These are phyloP conservation scores for Siniperca undulata DNA, from an alignment of 2,797 vertebrate genomes.

Conservation along the genomic window DNA sequence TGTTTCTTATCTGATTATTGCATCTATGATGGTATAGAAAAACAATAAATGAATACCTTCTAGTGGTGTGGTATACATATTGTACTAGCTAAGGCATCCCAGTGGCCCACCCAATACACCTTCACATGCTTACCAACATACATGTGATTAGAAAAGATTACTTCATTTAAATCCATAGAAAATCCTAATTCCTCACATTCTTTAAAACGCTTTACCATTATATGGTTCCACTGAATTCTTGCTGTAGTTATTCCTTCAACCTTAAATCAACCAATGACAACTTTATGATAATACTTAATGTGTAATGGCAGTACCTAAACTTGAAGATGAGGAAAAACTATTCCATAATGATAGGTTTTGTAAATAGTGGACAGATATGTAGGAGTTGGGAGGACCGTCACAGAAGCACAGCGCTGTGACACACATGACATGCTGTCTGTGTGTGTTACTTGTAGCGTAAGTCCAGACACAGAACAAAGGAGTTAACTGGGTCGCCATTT, in stretches of 20 bases:
- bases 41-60: background rate
- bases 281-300: background rate
- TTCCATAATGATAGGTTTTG: background rate
- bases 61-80: background rate
- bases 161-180: background rate
- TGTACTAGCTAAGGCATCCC: background rate
- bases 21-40: background rate
- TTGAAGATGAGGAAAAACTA: slow-evolving; percentile 8
- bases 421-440: slow-evolving; percentile 51
- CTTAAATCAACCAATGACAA: background rate
- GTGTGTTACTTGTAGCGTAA: slow-evolving; percentile 47
- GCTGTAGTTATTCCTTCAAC: background rate
- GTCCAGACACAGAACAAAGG: slow-evolving; percentile 73
- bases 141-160: slow-evolving; percentile 22
- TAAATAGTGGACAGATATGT: slow-evolving; percentile 9
- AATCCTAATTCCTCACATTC: slow-evolving; percentile 24
- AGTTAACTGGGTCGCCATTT: slow-evolving; percentile 74
- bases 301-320: background rate
- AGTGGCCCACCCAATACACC: background rate
- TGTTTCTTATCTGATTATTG: background rate
- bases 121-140: slow-evolving; percentile 4
- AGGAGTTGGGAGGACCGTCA: background rate
- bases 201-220: background rate
- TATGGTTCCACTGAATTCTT: background rate
- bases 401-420: slow-evolving; percentile 16